Evolutionary conservation across 1,140 invertebrate genomes (phyloP), one percentile per base, ranked within the genome.

Genomic region (Diorhabda carinulata): DNA sequence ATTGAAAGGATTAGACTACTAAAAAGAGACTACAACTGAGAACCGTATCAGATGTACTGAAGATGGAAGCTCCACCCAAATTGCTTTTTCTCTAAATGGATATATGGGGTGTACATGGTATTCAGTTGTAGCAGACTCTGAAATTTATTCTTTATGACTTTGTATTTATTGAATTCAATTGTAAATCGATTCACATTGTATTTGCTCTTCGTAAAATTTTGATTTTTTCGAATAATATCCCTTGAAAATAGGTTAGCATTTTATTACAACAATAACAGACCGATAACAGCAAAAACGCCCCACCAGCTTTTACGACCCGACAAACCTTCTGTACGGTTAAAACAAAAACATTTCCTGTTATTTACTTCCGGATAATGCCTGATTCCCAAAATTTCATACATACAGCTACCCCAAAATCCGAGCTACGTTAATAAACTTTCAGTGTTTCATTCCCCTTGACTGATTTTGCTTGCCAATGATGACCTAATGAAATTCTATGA

Each of bases 401-500:
- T n/a, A 68, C n/a, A 63, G 43, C 47, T 52, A 52, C 47, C 47
- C 47, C 47, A 52, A 52, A 52, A 52, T 52, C 47, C 47, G 47
- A 52, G 67, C 66, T 60, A 65, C 66, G 66, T 66, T 71, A 71
- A 71, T 71, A 71, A 71, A 71, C 63, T 64, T 63, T 60, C 72
- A 71, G 72, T 71, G 64, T 69, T 71, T 61, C 70, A 72, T 75
- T 74, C 67, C 74, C 67, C 70, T 73, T 68, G 61, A 70, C 68
- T 72, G 72, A 64, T 71, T 68, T 70, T 74, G 70, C 71, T 61
- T 73, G 70, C 70, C 70, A 57, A 71, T 72, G 69, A 74, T 69
- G 71, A 76, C 73, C 74, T 76, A 76, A 76, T 76, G 74, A 76
- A 76, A 76, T 74, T 76, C 74, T 76, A 76, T 76, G 74, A 76